Base-by-base conservation (phyloP, 2,113 vertebrate species). In the Morone chrysops region DNA sequence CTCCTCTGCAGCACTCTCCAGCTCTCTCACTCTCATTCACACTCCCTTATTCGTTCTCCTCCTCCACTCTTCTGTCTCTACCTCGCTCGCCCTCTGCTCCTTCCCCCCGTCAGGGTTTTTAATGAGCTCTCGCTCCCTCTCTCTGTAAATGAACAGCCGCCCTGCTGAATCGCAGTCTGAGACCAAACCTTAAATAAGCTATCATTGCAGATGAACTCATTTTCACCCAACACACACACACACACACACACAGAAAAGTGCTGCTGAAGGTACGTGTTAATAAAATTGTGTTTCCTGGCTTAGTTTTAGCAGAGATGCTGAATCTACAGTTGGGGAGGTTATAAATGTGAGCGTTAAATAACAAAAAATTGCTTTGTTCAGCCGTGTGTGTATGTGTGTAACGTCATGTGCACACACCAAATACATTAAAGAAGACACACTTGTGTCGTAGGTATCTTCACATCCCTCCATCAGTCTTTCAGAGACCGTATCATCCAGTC, bases 171-270 rank as follows among this genome's bases (percentile, higher is more conserved):
- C 11, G 4, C 81, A 36, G 54, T 72, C 73, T 85, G 54, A 77
- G 83, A 76, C 60, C 6, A 65, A 70, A 56, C 36, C 53, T 61
- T 75, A 70, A 88, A 84, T 86, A 75, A 84, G 74, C 54, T 14
- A 71, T 78, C 22, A 75, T 10, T 40, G 78, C 57, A 22, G 70
- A 71, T 76, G 61, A 74, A 80, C 70, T 53, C 75, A 51, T 80
- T 61, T 47, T 82, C 67, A 73, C 74, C 47, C 56, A 63, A 17
- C 50, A 31, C 40, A 45, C 50, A 41, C 70, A 45, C n/a, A n/a
- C n/a, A n/a, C 43, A 65, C 62, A 20, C 45, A 82, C 56, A 54
- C 2, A 41, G 4, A 9, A 13, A 53, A 45, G 13, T 62, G 48
- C 73, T 18, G 53, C 53, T 77, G 72, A 48, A 31, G 47, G 38